These are phyloP conservation scores for Apistogramma diplotaenia DNA, from an alignment of 2,113 vertebrate species.

Conservation along the genomic window DNA sequence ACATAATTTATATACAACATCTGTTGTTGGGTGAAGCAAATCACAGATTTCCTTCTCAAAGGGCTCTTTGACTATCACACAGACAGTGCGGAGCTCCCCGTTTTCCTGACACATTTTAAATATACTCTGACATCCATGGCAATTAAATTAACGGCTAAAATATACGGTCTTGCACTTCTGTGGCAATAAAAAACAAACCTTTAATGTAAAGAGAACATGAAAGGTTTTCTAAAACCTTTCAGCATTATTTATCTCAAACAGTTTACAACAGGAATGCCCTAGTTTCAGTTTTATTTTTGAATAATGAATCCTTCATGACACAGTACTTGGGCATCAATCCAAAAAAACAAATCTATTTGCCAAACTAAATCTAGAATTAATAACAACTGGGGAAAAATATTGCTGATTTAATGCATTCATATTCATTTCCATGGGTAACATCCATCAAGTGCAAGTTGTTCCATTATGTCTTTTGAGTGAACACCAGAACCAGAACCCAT, in stretches of 20 bases:
- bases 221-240: conserved; percentile 55
- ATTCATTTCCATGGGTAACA: conserved; percentile 39
- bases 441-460: conserved; percentile 43
- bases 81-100: conserved; percentile 32
- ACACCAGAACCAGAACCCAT: conserved; percentile 30
- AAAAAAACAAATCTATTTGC: conserved; percentile 53
- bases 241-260: conserved; percentile 36
- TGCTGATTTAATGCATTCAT: conserved; percentile 42
- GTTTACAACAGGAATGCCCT: conserved; percentile 44
- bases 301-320: conserved; percentile 58
- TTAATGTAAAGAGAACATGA: conserved; percentile 48
- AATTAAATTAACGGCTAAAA: conserved; percentile 58
- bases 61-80: conserved; percentile 47
- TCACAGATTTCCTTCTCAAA: conserved; percentile 59
- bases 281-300: conserved; percentile 42
- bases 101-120: conserved; percentile 22
- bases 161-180: conserved; percentile 6
- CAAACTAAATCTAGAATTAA: conserved; percentile 59
- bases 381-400: conserved; percentile 42
- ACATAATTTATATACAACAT: conserved; percentile 72
- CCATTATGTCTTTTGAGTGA: conserved; percentile 36
- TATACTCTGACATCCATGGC: conserved; percentile 42
- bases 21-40: conserved; percentile 64
- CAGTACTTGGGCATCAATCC: conserved; percentile 48
- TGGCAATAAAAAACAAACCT: not conserved